Percentiles rank a stretch among this genome's conserved stretches.
Evolutionary conservation across 2,113 vertebrate species (phyloP).

Genomic region (Chlorocebus sabaeus): DNA sequence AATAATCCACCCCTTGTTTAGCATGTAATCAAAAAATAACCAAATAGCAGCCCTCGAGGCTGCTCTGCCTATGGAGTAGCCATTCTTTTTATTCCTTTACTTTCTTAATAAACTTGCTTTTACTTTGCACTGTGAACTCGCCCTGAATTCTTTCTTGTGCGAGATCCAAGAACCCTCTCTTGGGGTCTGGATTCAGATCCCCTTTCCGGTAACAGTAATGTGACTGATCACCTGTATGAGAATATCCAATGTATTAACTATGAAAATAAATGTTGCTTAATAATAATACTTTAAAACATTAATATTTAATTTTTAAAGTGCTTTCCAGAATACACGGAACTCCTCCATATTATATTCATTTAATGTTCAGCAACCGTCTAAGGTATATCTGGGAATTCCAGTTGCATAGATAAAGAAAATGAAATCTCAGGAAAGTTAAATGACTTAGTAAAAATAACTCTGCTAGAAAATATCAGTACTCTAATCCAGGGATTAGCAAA

Average conservation of each 20-base stretch:
- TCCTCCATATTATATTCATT: constrained; percentile 15
- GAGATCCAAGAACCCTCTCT: no score
- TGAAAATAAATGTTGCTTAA: not conserved
- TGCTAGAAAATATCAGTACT: not conserved
- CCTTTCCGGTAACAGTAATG: not conserved
- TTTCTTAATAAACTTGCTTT: no score
- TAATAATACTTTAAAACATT: not conserved
- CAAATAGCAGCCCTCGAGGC: no score
- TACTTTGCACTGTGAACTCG: no score
- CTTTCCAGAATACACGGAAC: not conserved
- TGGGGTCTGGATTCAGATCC: no score
- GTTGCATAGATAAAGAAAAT: not conserved
- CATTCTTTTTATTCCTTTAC: no score
- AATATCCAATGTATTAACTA: not conserved
- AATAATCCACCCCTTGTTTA: no score
- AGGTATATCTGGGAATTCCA: not conserved
- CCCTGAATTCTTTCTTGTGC: no score
- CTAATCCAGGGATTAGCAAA: not conserved
- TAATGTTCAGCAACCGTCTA: not conserved
- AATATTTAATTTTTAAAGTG: constrained; percentile 28
- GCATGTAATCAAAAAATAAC: no score
- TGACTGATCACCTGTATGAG: not conserved
- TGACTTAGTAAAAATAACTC: not conserved
- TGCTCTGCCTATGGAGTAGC: no score
- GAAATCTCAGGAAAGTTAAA: not conserved